These are phyloP conservation scores for Gobiocypris rarus DNA, from an alignment of 2,113 vertebrate species.

Conservation along the genomic window DNA sequence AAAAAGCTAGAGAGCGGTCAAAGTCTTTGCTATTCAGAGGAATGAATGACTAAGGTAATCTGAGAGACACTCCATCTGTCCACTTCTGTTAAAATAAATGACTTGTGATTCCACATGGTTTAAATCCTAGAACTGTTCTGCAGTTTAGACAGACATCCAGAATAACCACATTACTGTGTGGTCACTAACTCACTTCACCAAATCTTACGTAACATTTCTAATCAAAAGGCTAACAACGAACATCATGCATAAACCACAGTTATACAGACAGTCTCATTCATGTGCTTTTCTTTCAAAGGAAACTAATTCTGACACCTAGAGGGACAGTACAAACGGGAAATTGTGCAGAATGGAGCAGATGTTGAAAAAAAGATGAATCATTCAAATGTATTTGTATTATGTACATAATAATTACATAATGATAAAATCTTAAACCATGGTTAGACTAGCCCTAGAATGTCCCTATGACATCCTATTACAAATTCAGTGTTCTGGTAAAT, in stretches of 20 bases:
- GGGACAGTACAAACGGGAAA: not conserved
- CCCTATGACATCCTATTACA: not conserved
- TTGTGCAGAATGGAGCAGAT: constrained; percentile 2
- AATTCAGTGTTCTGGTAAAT: not conserved
- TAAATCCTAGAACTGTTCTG: constrained; percentile 23
- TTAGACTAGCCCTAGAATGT: not conserved
- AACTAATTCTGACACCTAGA: constrained; percentile 1
- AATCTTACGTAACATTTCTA: constrained; percentile 32
- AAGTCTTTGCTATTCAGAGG: not conserved
- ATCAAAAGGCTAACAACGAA: not conserved
- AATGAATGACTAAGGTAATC: constrained; percentile 22
- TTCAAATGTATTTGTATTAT: not conserved
- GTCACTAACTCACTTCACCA: not conserved
- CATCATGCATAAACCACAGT: constrained; percentile 11
- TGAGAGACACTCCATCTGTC: constrained; percentile 6
- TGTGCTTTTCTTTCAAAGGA: not conserved
- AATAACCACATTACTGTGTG: constrained; percentile 22
- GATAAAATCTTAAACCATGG: not conserved
- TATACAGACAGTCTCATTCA: not conserved
- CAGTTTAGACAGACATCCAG: constrained; percentile 22
- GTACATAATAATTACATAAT: not conserved
- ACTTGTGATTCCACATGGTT: constrained; percentile 42
- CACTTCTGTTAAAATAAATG: constrained; percentile 27
- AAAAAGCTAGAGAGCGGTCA: not conserved
- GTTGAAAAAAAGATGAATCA: constrained; percentile 1